These are phyloP conservation scores for Oreotrochilus melanogaster DNA, from an alignment of 2,113 vertebrate species.

Conservation along the genomic window DNA sequence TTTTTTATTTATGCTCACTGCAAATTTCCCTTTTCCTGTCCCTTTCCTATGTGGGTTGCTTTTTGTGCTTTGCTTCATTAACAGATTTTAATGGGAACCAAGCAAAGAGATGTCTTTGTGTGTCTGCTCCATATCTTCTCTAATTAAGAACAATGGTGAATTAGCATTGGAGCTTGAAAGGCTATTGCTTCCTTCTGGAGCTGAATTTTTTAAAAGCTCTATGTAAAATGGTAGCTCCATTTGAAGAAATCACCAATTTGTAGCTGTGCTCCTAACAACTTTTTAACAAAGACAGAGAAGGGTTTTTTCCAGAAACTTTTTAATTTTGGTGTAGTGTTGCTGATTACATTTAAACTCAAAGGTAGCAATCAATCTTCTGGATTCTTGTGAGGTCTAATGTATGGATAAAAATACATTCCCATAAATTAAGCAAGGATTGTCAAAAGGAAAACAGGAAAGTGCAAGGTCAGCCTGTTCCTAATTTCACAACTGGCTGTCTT, in stretches of 20 bases:
- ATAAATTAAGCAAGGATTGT: background rate
- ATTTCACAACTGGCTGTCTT: background rate
- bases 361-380: background rate
- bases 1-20: too few species aligned
- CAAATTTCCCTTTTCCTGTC: background rate
- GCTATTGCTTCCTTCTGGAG: background rate
- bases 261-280: background rate
- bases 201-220: background rate
- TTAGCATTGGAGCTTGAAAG: slow-evolving; percentile 49
- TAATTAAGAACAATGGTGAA: slow-evolving; percentile 64
- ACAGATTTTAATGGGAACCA: slow-evolving; percentile 50
- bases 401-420: background rate
- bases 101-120: slow-evolving; percentile 35
- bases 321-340: background rate
- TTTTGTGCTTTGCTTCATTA: slow-evolving; percentile 57
- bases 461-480: background rate
- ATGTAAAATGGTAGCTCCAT: background rate
- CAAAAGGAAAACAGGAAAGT: background rate
- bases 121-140: slow-evolving; percentile 26
- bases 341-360: background rate
- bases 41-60: background rate
- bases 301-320: background rate
- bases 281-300: background rate
- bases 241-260: background rate
- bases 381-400: background rate